phyloP scores from a whole-genome alignment of 1,140 invertebrate genomes.

The Ericerus pela region DNA sequence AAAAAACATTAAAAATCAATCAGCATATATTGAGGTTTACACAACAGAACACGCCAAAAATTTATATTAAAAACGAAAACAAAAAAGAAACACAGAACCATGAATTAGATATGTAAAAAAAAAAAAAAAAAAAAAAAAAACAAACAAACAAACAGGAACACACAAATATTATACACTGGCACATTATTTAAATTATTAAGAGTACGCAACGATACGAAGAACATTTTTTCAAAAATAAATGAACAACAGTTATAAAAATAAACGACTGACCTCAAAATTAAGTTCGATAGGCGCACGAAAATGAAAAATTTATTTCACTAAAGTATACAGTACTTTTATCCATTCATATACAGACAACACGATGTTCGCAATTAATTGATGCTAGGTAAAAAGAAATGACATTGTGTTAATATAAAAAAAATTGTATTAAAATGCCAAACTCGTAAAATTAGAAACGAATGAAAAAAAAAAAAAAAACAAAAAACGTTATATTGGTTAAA shows the following conservation, averaged over 20 bases:
- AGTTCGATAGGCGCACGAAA: too few relatives aligned
- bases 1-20: constrained; percentile 5
- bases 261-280: background rate
- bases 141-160: background rate
- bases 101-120: constrained; percentile 7
- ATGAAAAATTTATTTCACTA: too few relatives aligned
- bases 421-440: too few relatives aligned
- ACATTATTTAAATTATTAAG: background rate
- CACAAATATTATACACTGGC: background rate
- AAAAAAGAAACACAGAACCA: background rate
- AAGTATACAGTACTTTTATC: too few relatives aligned
- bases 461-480: background rate
- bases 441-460: background rate
- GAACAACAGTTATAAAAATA: background rate
- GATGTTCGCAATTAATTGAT: too few relatives aligned
- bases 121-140: background rate
- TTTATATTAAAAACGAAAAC: constrained; percentile 7
- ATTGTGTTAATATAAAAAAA: too few relatives aligned
- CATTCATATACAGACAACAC: too few relatives aligned
- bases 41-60: background rate
- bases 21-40: constrained; percentile 7
- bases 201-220: background rate
- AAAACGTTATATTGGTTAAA: background rate
- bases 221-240: background rate
- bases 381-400: too few relatives aligned